Conservation (phyloP, 2,888 invertebrate genomes). For the Caenorhabditis doughertyi region DNA sequence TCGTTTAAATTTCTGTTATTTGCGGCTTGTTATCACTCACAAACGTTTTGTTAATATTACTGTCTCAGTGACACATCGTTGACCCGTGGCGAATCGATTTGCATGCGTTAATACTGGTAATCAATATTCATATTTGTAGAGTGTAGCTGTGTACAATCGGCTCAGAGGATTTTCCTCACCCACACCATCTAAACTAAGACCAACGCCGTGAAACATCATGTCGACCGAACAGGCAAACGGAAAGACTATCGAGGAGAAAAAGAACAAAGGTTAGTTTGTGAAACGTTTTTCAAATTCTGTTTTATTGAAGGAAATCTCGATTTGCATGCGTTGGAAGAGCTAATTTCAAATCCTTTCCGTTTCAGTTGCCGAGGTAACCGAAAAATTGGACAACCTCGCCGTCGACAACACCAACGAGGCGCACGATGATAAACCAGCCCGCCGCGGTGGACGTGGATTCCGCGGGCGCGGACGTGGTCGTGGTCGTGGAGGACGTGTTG, state of each 20-base stretch:
- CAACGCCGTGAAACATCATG: constrained; percentile 63
- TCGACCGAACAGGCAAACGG: constrained; percentile 56
- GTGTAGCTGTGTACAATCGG: constrained; percentile 66
- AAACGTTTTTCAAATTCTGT: background rate
- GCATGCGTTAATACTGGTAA: background rate
- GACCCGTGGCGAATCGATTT: constrained; percentile 20
- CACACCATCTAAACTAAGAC: constrained; percentile 61
- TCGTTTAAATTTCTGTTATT: constrained; percentile 15
- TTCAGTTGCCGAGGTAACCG: constrained; percentile 63
- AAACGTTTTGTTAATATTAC: background rate
- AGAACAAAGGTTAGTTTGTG: constrained; percentile 39
- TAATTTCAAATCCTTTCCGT: too few species aligned
- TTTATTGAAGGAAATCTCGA: background rate
- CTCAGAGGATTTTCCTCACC: constrained; percentile 69
- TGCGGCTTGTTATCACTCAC: constrained; percentile 12
- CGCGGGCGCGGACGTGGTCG: constrained; percentile 56
- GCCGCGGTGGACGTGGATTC: constrained; percentile 44
- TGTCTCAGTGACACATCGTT: background rate
- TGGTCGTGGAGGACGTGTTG: constrained; percentile 40
- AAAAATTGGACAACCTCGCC: constrained; percentile 66
- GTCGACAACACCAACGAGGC: constrained; percentile 67
- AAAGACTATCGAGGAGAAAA: constrained; percentile 44
- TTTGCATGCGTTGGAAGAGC: too few species aligned
- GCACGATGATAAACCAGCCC: constrained; percentile 48
- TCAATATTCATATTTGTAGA: constrained; percentile 46